Percentiles rank a stretch among this genome's conserved stretches.
Conservation (phyloP, 2,113 vertebrate genomes). For the Oriolus oriolus region DNA sequence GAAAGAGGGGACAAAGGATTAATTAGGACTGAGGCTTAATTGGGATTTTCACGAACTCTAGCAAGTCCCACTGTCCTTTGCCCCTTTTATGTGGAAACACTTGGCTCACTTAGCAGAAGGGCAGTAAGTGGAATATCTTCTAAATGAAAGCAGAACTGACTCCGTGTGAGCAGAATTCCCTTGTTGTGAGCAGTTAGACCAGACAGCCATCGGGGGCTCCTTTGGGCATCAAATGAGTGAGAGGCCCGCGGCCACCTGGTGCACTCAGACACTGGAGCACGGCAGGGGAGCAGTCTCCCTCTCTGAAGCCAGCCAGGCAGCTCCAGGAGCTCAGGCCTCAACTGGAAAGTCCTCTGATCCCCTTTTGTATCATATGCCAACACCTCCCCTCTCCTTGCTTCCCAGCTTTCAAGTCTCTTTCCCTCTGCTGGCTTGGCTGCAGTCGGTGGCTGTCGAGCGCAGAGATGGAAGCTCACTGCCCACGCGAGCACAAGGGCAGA, state of each 20-base stretch:
- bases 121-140: neutral
- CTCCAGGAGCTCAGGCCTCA: neutral
- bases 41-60: neutral
- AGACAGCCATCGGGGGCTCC: neutral
- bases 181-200: neutral
- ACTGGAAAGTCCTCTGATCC: neutral
- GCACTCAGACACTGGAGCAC: neutral
- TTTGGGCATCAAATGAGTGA: neutral
- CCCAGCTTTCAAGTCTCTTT: neutral
- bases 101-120: neutral
- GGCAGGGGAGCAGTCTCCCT: neutral
- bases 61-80: neutral
- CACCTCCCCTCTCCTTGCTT: neutral
- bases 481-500: neutral
- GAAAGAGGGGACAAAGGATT: neutral
- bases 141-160: neutral
- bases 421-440: neutral
- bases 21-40: neutral
- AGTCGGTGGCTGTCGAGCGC: neutral
- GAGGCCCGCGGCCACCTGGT: neutral
- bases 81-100: neutral
- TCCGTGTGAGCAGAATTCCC: neutral
- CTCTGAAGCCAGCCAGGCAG: neutral
- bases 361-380: neutral
- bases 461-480: neutral